Evolutionary conservation across 2,888 invertebrate species (phyloP).

Genomic region (Clivina fossor): DNA sequence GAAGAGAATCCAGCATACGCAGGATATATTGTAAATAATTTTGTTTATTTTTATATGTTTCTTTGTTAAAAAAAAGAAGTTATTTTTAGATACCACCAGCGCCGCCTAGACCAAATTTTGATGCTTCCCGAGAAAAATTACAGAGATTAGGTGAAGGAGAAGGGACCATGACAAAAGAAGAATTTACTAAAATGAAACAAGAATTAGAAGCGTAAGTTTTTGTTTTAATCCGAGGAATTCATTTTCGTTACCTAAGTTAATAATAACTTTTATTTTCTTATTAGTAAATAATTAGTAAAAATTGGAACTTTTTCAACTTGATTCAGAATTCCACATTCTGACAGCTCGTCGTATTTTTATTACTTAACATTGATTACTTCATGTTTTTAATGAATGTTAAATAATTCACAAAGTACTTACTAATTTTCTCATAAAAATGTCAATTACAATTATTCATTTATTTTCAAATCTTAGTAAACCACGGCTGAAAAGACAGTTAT

Average conservation of each 20-base stretch:
- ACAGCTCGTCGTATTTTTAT: no score
- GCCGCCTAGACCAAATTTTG: slow-evolving; percentile 95
- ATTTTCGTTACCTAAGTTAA: not conserved
- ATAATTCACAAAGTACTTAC: no score
- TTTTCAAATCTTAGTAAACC: no score
- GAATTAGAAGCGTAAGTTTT: slow-evolving; percentile 93
- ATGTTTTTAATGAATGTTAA: no score
- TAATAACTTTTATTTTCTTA: not conserved
- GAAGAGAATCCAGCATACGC: slow-evolving; percentile 98
- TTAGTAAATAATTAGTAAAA: no score
- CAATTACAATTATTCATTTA: no score
- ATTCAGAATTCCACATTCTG: no score
- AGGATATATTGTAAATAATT: slow-evolving; percentile 88
- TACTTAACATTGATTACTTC: no score
- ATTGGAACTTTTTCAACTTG: no score
- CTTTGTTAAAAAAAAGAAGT: slow-evolving; percentile 12
- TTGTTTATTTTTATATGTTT: not conserved
- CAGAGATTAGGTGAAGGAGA: slow-evolving; percentile 98
- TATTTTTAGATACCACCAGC: slow-evolving; percentile 83
- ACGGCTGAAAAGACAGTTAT: no score
- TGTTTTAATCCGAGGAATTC: slow-evolving; percentile 7
- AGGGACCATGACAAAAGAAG: slow-evolving; percentile 97
- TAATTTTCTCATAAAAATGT: no score
- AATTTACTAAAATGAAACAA: slow-evolving; percentile 99
- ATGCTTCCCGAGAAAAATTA: slow-evolving; percentile 96